Evolutionary conservation across 2,113 vertebrate genomes (phyloP), one percentile per base, ranked within the genome.

Genomic region (Uropsilus gracilis): DNA sequence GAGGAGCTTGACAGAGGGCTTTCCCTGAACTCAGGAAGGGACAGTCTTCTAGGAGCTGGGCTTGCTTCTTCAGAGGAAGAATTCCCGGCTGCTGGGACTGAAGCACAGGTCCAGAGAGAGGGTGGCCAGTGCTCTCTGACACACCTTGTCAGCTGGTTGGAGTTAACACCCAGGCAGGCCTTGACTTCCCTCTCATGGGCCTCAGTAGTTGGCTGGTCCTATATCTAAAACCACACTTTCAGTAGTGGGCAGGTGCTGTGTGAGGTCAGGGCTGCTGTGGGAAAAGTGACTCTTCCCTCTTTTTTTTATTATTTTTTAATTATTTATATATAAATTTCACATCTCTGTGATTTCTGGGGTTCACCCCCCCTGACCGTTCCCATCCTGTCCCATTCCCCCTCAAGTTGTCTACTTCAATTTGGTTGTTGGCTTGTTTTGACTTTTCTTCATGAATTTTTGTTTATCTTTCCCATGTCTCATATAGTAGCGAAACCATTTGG

Each of bases 241-340:
- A 71, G 50, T 46, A 48, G 39, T 26, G 32, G 76, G 50, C 66
- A 6, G 20, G 57, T 55, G 44, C 89, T 91, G 76, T 80, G 8
- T 80, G 85, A 90, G 55, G 84, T 48, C 14, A 53, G 53, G 34
- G 53, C 91, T 95, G 76, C 88, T 66, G 28, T 90, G 81, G 95
- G 8, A 94, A 91, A 14, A 24, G 37, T 37, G 81, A 77, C 92
- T 55, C 89, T 32, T 37, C 10, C 26, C n/a, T n/a, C n/a, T n/a
- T n/a, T n/a, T n/a, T n/a, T n/a, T n/a, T n/a, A n/a, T n/a, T n/a
- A n/a, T n/a, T n/a, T n/a, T n/a, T n/a, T n/a, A n/a, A n/a, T n/a
- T n/a, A n/a, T n/a, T n/a, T n/a, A n/a, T n/a, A n/a, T n/a, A n/a
- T n/a, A n/a, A n/a, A n/a, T n/a, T n/a, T n/a, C n/a, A n/a, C n/a